Evolutionary conservation across 2,797 vertebrate genomes (phyloP), one percentile per base, ranked within the genome.

Genomic region (Manis javanica): DNA sequence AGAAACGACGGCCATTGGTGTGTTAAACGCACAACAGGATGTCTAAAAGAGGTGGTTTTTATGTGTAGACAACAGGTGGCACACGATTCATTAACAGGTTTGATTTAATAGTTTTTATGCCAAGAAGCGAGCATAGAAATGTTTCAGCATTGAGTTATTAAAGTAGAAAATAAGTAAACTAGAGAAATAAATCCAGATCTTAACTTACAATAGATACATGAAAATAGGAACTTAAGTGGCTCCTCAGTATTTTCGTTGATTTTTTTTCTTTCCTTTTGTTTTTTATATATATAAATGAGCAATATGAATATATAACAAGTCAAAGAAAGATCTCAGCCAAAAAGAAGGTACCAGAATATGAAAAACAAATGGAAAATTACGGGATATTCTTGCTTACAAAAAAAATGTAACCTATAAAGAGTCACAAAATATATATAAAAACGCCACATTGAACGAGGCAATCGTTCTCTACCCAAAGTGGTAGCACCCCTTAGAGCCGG

Each of bases 391-490:
- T 99, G 98, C 98, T 99, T 99, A 99, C 99, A 99, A 99, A 11
- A 39, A 99, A 99, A 99, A 98, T 98, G 98, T 97, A 98, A 99
- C 98, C 98, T 99, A 99, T 98, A 99, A 99, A 99, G 98, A 99
- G 99, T 99, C 99, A 99, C 98, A 99, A 99, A 99, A 99, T 99
- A 99, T 99, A 99, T 99, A 99, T 99, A 99, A 99, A 99, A 99
- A 99, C 87, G 99, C 99, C 99, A 99, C 99, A 99, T 99, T 99
- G 99, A 99, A 99, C 99, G 99, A 99, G 99, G 99, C 99, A 99
- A 99, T 99, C 97, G 99, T 98, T 99, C 99, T 98, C 98, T 99
- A 99, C 99, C 99, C 94, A 99, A 99, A 99, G 98, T 98, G 99
- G 99, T 99, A 99, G 99, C 98, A 98, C 98, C 97, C 98, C 96